These are phyloP conservation scores for Typhlichthys eigenmanni DNA, from an alignment of 2,797 vertebrate species.

Conservation along the genomic window DNA sequence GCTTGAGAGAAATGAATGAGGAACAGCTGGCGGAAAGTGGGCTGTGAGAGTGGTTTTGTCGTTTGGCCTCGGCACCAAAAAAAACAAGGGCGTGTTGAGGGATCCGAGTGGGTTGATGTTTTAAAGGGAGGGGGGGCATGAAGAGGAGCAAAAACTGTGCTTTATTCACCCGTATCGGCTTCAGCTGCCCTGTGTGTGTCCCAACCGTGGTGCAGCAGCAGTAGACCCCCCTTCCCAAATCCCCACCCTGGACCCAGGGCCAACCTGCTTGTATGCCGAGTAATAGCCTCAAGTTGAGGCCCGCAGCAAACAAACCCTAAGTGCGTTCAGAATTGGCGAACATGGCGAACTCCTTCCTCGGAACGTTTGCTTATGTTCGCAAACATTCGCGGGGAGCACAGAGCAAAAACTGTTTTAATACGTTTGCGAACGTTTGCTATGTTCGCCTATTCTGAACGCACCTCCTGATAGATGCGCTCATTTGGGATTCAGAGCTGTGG, in stretches of 20 bases:
- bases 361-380: no score
- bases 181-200: conserved; percentile 53
- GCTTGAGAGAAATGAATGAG: conserved; percentile 76
- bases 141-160: conserved; percentile 27
- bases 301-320: conserved; percentile 63
- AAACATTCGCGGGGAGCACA: no score
- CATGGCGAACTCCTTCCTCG: no score
- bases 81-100: conserved; percentile 49
- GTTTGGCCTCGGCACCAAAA: conserved; percentile 51
- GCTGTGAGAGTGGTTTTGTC: conserved; percentile 43
- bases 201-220: conserved; percentile 37
- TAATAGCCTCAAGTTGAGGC: conserved; percentile 72
- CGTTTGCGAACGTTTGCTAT: no score
- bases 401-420: no score
- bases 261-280: conserved; percentile 63
- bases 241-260: conserved; percentile 18
- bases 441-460: no score
- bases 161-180: conserved; percentile 35
- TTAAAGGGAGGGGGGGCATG: conserved; percentile 7
- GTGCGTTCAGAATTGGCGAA: no score
- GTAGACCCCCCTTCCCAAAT: conserved; percentile 16
- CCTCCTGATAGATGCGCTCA: conserved; percentile 74
- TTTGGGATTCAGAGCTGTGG: conserved; percentile 77
- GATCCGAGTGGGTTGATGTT: conserved; percentile 56
- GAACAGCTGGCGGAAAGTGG: conserved; percentile 76